Evolutionary conservation across 2,113 vertebrate species (phyloP), one percentile per base, ranked within the genome.

Genomic region (Takifugu bimaculatus): DNA sequence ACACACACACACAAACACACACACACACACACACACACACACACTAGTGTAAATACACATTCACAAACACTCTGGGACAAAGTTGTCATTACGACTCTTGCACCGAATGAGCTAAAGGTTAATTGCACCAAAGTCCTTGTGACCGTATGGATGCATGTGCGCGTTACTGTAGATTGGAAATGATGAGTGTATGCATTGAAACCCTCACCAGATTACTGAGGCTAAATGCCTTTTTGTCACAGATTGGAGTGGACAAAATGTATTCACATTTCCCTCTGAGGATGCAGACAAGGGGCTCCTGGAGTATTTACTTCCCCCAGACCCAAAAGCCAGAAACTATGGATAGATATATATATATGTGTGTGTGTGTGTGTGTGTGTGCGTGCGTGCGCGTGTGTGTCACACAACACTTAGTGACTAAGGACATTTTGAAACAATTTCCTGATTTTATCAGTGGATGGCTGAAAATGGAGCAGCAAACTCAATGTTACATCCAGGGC

Each of bases 21-120:
- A 12, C 26, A 13, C 50, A 50, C 45, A 20, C 60, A 28, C 56
- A 50, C 65, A 39, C 51, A 26, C 49, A 7, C 57, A 60, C 12
- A 51, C 54, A 60, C 51, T 2, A 32, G 5, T 39, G 35, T 39
- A 39, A 39, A 39, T 39, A 53, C 54, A 75, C 0, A 29, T 58
- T 48, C 65, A 68, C 68, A 77, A n/a, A 48, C 72, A 68, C 35
- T 56, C 44, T 51, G 68, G 50, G 78, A 77, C 39, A 47, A 60
- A 79, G 83, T 83, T 85, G 79, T 74, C 78, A 74, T 80, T 80
- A 75, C 75, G 83, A 83, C 81, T 85, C 35, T 63, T 64, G 57
- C 65, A 77, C 72, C 74, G 72, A 84, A 83, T 87, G 85, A 85
- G 84, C 77, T 80, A 85, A 83, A 87, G 85, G 87, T 88, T 86